Base-by-base conservation (phyloP, 2,113 vertebrate genomes). In the Echinops telfairi region DNA sequence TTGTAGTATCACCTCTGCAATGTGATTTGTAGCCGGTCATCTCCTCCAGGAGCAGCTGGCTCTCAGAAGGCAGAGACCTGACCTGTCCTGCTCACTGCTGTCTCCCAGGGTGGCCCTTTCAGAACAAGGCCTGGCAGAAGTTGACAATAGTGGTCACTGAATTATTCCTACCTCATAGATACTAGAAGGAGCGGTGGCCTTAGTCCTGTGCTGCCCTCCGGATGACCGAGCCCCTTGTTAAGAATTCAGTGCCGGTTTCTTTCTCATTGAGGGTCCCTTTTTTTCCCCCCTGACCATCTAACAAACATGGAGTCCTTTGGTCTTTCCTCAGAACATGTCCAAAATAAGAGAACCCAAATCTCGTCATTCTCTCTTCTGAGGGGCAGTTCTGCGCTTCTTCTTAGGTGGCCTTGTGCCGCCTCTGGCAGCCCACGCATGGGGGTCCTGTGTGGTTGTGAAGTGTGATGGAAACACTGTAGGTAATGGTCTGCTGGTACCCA, bases 381-480 rank as follows among this genome's bases (percentile, higher is more conserved):
- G 33, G 20, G n/a, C 20, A 38, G 6, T 38, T 73, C 71, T 73
- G 71, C 36, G 22, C 36, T 70, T 70, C 31, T 14, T 22, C 71
- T 7, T 66, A 33, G 16, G 15, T 16, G 16, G 16, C 16, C 29
- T 71, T 33, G 31, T 71, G n/a, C n/a, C 16, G n/a, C 25, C 71
- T 73, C 33, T 73, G 33, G 33, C 19, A 73, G 71, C 22, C n/a
- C 19, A 36, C 1, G 3, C 57, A 78, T 78, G 86, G 40, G 17
- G 31, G 43, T 4, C 43, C 5, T 38, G n/a, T 0, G 33, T 75
- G 88, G 68, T 77, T 73, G 79, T 79, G 40, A 90, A 83, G 71
- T 57, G 15, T 40, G 78, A 86, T 81, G 94, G 94, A 92, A 95
- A 76, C 81, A 90, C 66, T 83, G 20, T 53, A 25, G 0, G 25